Evolutionary conservation across 2,113 vertebrate species (phyloP), one percentile per base, ranked within the genome.

Genomic region (Raja brachyura): DNA sequence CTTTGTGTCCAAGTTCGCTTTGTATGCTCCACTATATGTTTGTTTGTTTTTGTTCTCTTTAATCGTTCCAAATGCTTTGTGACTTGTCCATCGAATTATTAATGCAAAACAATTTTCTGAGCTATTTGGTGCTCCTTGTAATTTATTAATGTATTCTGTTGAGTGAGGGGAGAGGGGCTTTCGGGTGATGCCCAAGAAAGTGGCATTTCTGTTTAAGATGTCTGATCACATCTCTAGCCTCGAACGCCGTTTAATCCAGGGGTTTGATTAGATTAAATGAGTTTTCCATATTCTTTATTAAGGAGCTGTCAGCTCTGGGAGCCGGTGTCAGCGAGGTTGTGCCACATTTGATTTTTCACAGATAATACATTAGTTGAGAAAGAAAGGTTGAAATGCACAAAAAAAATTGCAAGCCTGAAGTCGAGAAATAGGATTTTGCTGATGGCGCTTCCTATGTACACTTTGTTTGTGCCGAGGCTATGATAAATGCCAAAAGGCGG

Each of bases 211-310:
- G 59, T 31, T 70, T 92, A 54, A 73, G 66, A 92, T 92, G 68
- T 74, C 90, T 92, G 90, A 39, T 92, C 66, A 70, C 66, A 70
- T 73, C 48, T 48, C 18, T 33, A 70, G 39, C 66, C 31, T 33
- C 63, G 33, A 48, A 73, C 68, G 48, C 20, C 33, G 16, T 92
- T 92, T 92, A 92, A 92, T 92, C 70, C 90, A 73, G 68, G 31
- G 39, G 33, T 54, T 92, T 92, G 90, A 92, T 92, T 92, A 68
- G 90, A 92, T 92, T 92, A 92, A 92, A 92, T 92, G 90, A 92
- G 90, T 74, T 92, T 92, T 73, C 90, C 90, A 92, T 92, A 92
- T 92, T 92, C 90, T 92, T 92, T 92, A 92, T 92, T 92, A 92
- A 92, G 90, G 90, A 73, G 66, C 90, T 74, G 90, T 92, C 90